Evolutionary conservation across 2,888 invertebrate genomes (phyloP).

Genomic region (Eupeodes luniger): DNA sequence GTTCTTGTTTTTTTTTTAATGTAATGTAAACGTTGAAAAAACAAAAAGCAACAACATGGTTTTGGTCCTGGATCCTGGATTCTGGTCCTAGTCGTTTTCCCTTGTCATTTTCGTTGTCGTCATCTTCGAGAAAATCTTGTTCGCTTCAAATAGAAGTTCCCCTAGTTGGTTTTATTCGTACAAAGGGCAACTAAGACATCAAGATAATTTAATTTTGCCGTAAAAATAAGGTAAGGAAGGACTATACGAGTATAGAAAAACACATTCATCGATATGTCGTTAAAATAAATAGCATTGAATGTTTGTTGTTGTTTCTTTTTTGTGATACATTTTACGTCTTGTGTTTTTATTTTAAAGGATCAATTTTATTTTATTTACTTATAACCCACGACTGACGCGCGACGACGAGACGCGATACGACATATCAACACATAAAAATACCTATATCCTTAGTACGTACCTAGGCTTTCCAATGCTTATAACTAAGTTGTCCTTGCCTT

Average conservation of each 20-base stretch:
- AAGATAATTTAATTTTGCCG: slow-evolving; percentile 64
- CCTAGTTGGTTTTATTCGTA: background rate
- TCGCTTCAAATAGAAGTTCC: background rate
- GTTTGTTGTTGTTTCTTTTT: slow-evolving; percentile 40
- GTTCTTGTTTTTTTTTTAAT: background rate
- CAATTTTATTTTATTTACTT: slow-evolving; percentile 55
- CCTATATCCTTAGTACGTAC: too few relatives aligned
- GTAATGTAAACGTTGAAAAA: background rate
- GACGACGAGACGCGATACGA: slow-evolving; percentile 1
- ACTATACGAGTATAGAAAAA: background rate
- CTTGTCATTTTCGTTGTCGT: background rate
- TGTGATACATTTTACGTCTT: slow-evolving; percentile 2
- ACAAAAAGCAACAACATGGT: background rate
- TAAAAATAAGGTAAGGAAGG: slow-evolving; percentile 41
- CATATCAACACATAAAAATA: slow-evolving; percentile 11
- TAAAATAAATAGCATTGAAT: slow-evolving; percentile 70
- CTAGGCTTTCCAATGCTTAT: background rate
- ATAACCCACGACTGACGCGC: slow-evolving; percentile 42
- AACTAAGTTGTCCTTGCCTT: background rate
- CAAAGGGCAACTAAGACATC: slow-evolving; percentile 60
- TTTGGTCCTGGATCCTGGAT: too few relatives aligned
- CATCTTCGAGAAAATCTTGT: slow-evolving; percentile 51
- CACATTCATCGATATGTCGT: slow-evolving; percentile 70
- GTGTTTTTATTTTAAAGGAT: slow-evolving; percentile 45
- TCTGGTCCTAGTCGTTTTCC: too few relatives aligned